A percentile compares a stretch with the other conserved stretches of the same genome.
Evolutionary conservation across 2,113 vertebrate species (phyloP).

Genomic region (Sturnira hondurensis): DNA sequence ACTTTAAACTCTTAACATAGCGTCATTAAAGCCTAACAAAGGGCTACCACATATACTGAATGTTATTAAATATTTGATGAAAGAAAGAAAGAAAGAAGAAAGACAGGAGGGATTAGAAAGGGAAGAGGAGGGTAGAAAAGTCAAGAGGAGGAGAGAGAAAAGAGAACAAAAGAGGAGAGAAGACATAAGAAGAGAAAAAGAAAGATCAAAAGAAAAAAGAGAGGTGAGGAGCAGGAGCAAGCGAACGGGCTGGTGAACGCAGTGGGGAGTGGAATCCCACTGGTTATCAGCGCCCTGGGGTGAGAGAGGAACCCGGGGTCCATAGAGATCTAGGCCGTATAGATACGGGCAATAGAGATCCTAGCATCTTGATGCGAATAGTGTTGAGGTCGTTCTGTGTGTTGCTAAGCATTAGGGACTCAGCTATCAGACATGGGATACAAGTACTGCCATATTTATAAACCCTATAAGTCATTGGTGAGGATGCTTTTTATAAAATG

Average conservation of each 20-base stretch:
- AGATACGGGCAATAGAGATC: too few species aligned
- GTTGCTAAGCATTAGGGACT: background rate
- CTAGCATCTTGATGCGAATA: background rate
- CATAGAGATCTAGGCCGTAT: background rate
- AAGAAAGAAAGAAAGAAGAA: background rate
- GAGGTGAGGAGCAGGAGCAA: background rate
- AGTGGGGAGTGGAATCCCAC: background rate
- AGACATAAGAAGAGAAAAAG: background rate
- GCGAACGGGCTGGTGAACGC: background rate
- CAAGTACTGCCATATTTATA: background rate
- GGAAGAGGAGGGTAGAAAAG: background rate
- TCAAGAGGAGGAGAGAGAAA: background rate
- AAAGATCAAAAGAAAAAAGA: background rate
- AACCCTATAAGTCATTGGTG: background rate
- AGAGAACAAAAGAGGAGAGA: background rate
- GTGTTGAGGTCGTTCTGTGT: background rate
- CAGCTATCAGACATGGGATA: background rate
- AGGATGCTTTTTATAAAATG: background rate
- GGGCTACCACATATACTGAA: background rate
- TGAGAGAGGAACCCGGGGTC: background rate
- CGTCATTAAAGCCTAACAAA: background rate
- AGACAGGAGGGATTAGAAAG: background rate
- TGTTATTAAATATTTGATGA: background rate
- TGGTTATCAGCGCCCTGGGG: background rate
- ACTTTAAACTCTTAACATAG: background rate